Evolutionary conservation across 1,140 invertebrate species (phyloP).

Genomic region (Megathymus violae): DNA sequence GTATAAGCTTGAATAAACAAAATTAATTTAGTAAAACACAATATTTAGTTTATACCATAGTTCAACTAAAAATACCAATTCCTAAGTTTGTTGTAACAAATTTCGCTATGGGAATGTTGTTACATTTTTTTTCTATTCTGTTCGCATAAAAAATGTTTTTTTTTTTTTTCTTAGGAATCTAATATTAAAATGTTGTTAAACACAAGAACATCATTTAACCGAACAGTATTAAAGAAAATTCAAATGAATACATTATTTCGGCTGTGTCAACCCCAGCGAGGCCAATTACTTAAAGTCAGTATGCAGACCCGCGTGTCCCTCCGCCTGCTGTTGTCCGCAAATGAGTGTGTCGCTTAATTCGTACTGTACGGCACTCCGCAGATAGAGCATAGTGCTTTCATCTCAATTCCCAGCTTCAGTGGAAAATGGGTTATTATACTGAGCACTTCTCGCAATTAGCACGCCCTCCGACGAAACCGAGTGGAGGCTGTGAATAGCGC

Average conservation of each 20-base stretch:
- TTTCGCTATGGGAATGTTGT: too few species aligned
- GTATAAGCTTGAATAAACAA: too few species aligned
- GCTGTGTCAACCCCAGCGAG: slow-evolving; percentile 52
- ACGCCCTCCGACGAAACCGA: slow-evolving; percentile 5
- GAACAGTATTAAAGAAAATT: too few species aligned
- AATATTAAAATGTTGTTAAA: too few species aligned
- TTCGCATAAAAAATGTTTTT: too few species aligned
- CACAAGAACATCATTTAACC: too few species aligned
- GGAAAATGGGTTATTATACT: slow-evolving; percentile 48
- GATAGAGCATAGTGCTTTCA: slow-evolving; percentile 31
- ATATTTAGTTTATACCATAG: too few species aligned
- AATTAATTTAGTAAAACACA: too few species aligned
- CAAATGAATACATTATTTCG: slow-evolving; percentile 11
- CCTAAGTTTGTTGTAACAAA: too few species aligned
- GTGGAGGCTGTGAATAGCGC: background rate
- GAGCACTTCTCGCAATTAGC: slow-evolving; percentile 27
- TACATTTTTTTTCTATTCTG: too few species aligned
- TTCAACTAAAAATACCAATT: too few species aligned
- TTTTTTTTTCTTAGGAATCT: too few species aligned
- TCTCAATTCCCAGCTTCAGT: slow-evolving; percentile 43
- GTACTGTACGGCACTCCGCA: slow-evolving; percentile 47
- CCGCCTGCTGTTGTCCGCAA: slow-evolving; percentile 67
- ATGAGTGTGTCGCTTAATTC: slow-evolving; percentile 63
- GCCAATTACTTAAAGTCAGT: slow-evolving; percentile 77
- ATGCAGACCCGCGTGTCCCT: slow-evolving; percentile 54